Evolutionary conservation across 2,888 invertebrate genomes (phyloP), one percentile per base, ranked within the genome.

Genomic region (Leptinotarsa tumamoca): DNA sequence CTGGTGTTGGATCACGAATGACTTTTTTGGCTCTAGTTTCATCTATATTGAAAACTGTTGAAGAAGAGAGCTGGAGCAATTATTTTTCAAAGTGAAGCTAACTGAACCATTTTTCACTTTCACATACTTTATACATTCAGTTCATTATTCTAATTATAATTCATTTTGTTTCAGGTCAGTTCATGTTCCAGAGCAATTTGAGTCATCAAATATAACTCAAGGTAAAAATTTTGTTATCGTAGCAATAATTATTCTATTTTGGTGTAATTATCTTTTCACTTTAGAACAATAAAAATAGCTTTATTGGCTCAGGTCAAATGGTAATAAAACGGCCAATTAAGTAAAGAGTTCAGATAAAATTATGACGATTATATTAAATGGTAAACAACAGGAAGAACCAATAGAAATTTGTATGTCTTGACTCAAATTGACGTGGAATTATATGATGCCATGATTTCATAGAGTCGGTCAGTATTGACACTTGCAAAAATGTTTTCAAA

Each of bases 351-450:
- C 73, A 76, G 71, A 63, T 76, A 68, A 80, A 78, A 83, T 83
- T 82, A 81, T 81, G 80, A 82, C 81, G 81, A 83, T 82, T 83
- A 80, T 79, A 84, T 84, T 81, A 83, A 73, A 76, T 75, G 80
- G 74, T 83, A 82, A 85, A 84, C 83, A 83, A 85, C 85, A 85
- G 85, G 85, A 85, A 85, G 85, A 81, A 79, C 83, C 83, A 85
- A 85, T 85, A 84, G 83, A 85, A 81, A 84, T 85, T 85, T 84
- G 85, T 84, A 83, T 85, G 83, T 85, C 77, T 77, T 77, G 72
- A 73, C 74, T 76, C 74, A 73, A 79, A 77, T 63, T 63, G 63
- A 63, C 43, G 63, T 58, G 58, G 58, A 58, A 58, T 63, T 43
- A 63, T 63, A 33, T 63, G 3, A 63, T 63, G 21, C n/a, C 33